Conservation (phyloP, 2,113 vertebrate genomes). For the Haliaeetus leucogaster region DNA sequence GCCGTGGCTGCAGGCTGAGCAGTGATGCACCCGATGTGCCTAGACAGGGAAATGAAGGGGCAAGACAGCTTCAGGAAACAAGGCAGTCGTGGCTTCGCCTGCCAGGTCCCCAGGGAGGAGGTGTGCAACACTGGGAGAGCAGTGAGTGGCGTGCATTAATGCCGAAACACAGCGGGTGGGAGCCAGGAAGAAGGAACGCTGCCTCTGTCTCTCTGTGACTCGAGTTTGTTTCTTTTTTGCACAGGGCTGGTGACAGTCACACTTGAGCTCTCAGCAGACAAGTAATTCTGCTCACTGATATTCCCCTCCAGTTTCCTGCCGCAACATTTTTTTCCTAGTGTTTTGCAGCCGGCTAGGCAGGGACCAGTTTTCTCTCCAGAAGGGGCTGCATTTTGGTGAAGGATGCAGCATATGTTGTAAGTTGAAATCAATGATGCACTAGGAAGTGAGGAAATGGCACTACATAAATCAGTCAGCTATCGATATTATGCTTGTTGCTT, state of each 20-base stretch:
- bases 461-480: constrained; percentile 2
- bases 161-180: not conserved
- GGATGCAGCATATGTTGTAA: not conserved
- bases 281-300: not conserved
- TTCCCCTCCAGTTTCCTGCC: not conserved
- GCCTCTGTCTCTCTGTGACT: not conserved
- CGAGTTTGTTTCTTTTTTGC: not conserved
- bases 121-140: fast-evolving
- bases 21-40: not conserved
- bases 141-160: fast-evolving
- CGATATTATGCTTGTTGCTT: not conserved
- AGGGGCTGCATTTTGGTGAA: not conserved
- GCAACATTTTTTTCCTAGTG: not conserved
- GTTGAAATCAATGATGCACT: constrained; percentile 5
- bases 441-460: not conserved
- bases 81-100: not conserved
- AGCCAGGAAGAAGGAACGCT: fast-evolving
- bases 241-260: not conserved
- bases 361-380: not conserved
- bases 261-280: not conserved
- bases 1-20: fast-evolving
- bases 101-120: not conserved
- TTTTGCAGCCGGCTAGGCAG: not conserved
- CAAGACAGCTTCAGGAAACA: not conserved
- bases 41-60: not conserved